A percentile compares a stretch with the other conserved stretches of the same genome.
Evolutionary conservation across 2,797 vertebrate species (phyloP).

Genomic region (Micropoecilia bifurca): DNA sequence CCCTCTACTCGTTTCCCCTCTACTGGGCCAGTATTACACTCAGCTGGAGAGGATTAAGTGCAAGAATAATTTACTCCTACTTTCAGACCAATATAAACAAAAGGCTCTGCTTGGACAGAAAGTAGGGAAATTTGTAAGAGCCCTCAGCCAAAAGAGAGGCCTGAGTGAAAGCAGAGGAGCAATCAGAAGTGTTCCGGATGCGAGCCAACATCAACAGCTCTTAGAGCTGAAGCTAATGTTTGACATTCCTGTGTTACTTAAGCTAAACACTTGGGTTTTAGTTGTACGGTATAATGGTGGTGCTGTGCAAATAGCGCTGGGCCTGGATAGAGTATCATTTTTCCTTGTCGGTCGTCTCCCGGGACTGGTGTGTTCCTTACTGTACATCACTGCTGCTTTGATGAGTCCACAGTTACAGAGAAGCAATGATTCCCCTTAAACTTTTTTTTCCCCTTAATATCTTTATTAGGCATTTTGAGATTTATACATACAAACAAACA

Average conservation of each 20-base stretch:
- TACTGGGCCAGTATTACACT: constrained; percentile 69
- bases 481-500: no score
- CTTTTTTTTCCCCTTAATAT: no score
- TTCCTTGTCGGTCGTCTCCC: constrained; percentile 65
- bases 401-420: constrained; percentile 47
- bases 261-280: constrained; percentile 76
- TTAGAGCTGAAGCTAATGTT: constrained; percentile 77
- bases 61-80: constrained; percentile 80
- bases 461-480: no score
- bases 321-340: constrained; percentile 70
- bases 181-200: constrained; percentile 80
- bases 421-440: neutral
- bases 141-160: constrained; percentile 74
- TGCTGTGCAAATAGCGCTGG: constrained; percentile 71
- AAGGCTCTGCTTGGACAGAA: constrained; percentile 70
- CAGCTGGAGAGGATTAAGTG: constrained; percentile 77
- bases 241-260: constrained; percentile 82
- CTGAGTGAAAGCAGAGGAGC: constrained; percentile 65
- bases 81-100: constrained; percentile 79
- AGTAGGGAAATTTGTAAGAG: constrained; percentile 76
- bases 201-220: constrained; percentile 82
- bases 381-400: constrained; percentile 65
- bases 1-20: constrained; percentile 13
- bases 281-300: constrained; percentile 69
- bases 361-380: constrained; percentile 75